These are phyloP conservation scores for Spheniscus mendiculus DNA, from an alignment of 2,113 vertebrate genomes.

Conservation along the genomic window DNA sequence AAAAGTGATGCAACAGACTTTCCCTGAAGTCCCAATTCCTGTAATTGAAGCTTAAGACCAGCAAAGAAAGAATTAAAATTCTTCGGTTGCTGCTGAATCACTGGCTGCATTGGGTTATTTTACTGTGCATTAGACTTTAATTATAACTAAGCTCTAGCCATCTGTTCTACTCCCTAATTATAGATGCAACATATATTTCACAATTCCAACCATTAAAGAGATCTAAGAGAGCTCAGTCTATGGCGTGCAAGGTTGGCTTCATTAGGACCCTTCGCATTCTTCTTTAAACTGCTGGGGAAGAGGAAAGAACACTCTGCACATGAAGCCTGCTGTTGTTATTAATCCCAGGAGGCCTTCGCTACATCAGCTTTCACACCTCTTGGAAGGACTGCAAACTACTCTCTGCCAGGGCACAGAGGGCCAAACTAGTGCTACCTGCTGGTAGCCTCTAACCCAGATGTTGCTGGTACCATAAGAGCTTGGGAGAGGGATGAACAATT, in stretches of 20 bases:
- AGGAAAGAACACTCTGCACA: neutral
- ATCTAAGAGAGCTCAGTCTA: conserved; percentile 55
- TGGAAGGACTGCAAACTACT: neutral
- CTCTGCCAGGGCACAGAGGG: neutral
- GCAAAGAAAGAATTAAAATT: conserved; percentile 67
- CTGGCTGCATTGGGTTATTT: conserved; percentile 72
- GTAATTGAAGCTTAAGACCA: conserved; percentile 54
- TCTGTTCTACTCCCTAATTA: conserved; percentile 79
- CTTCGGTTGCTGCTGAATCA: conserved; percentile 62
- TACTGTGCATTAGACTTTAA: conserved; percentile 75
- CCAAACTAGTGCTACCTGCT: neutral
- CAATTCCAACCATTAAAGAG: conserved; percentile 71
- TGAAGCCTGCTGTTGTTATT: neutral
- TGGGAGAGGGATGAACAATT: neutral
- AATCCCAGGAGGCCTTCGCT: neutral
- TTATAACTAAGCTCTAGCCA: conserved; percentile 74
- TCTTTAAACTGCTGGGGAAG: neutral
- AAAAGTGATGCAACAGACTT: conserved; percentile 54
- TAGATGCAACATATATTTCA: conserved; percentile 75
- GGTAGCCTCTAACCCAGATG: neutral
- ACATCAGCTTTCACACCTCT: neutral
- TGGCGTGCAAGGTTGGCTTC: neutral
- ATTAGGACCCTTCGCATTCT: neutral
- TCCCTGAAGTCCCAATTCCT: conserved; percentile 52
- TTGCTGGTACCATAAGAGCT: neutral